A percentile compares a stretch with the other conserved stretches of the same genome.
These are phyloP conservation scores for Tangachromis dhanisi DNA, from an alignment of 2,113 vertebrate genomes.

Conservation along the genomic window DNA sequence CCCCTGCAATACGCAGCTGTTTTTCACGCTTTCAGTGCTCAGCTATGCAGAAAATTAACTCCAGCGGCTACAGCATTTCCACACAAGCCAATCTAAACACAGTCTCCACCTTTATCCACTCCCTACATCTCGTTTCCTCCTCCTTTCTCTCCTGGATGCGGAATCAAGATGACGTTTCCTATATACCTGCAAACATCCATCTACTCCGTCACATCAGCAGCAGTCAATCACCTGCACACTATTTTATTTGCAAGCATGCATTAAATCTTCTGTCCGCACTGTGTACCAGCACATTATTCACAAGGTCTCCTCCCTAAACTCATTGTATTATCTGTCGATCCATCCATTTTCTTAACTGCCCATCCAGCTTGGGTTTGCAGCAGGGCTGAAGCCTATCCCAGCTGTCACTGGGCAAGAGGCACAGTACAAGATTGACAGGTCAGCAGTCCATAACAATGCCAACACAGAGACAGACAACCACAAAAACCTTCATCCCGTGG, in stretches of 20 bases:
- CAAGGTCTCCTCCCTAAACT: background rate
- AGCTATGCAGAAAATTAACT: conserved; percentile 73
- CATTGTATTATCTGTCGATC: background rate
- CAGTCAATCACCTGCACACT: background rate
- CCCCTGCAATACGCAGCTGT: conserved; percentile 9
- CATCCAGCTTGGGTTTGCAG: background rate
- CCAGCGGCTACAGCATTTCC: conserved; percentile 15
- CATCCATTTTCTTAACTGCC: background rate
- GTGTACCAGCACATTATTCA: background rate
- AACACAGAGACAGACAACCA: background rate
- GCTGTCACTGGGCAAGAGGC: background rate
- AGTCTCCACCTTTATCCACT: background rate
- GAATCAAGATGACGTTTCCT: background rate
- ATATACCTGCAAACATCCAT: background rate
- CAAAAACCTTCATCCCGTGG: background rate
- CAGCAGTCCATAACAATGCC: background rate
- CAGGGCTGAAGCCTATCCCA: background rate
- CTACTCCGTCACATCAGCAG: background rate
- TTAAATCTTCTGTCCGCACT: background rate
- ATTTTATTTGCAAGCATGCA: background rate
- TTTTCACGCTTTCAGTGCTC: conserved; percentile 54
- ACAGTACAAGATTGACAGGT: background rate
- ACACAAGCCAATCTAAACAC: conserved; percentile 28
- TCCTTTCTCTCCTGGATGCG: background rate
- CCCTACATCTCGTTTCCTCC: background rate